Evolutionary conservation across 2,888 invertebrate genomes (phyloP), one percentile per base, ranked within the genome.

Genomic region (Sinelater perroti): DNA sequence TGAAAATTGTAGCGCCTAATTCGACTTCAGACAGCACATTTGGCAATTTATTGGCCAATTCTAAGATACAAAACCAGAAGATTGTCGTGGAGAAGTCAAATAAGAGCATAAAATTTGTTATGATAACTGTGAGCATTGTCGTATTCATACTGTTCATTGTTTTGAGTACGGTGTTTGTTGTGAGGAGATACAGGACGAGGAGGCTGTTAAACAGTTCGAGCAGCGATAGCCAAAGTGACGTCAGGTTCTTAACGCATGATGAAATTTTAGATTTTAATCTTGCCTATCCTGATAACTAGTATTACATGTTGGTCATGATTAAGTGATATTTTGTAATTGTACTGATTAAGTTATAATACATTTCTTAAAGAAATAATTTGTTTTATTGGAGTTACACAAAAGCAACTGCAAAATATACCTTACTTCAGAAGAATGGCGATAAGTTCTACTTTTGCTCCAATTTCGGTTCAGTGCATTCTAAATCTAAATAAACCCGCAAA

Each of bases 241-340:
- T 85, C 0, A 71, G 83, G 54, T 85, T 81, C 69, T 72, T 84
- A 31, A 82, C 83, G 1, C 78, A 80, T 17, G 83, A 83, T 53
- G 85, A 85, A 66, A 72, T 79, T 26, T 69, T 84, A 10, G 82
- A 84, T 68, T 83, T 84, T 61, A 80, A 74, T 56, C 60, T 82
- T 42, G 79, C 80, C 1, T 73, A 71, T 17, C 52, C 62, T 16
- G 56, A 60, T 8, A 18, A 36, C n/a, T n/a, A n/a, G n/a, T n/a
- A n/a, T n/a, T n/a, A n/a, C n/a, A n/a, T n/a, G n/a, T n/a, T n/a
- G n/a, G n/a, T n/a, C n/a, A n/a, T n/a, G n/a, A n/a, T n/a, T n/a
- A n/a, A n/a, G n/a, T n/a, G n/a, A n/a, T n/a, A n/a, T n/a, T n/a
- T n/a, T n/a, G n/a, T n/a, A n/a, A n/a, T n/a, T n/a, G n/a, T n/a